A percentile compares a stretch with the other conserved stretches of the same genome.
phyloP scores from a whole-genome alignment of 2,797 vertebrate species.

The Periophthalmus magnuspinnatus region DNA sequence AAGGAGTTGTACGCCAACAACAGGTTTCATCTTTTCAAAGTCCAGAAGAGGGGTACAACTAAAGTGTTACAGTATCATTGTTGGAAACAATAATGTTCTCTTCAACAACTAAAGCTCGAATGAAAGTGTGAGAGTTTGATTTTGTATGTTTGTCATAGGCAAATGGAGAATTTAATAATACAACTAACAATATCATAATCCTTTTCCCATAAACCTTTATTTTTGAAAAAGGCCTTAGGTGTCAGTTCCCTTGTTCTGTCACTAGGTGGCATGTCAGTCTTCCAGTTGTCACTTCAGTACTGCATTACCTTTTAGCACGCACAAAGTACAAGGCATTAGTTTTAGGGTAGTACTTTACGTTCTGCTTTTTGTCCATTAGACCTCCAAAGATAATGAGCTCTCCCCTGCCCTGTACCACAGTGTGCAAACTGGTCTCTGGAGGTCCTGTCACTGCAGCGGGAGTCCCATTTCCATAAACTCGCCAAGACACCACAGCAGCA shows the following conservation, averaged over 20 bases:
- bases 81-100: slow-evolving; percentile 50
- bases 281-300: slow-evolving; percentile 25
- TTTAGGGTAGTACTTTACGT: slow-evolving; percentile 99
- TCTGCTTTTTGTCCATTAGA: slow-evolving; percentile 99
- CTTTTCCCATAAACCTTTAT: slow-evolving; percentile 58
- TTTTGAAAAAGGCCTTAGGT: slow-evolving; percentile 73
- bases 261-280: slow-evolving; percentile 38
- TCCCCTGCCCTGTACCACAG: slow-evolving; percentile 93
- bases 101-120: slow-evolving; percentile 40
- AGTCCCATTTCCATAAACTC: slow-evolving; percentile 84
- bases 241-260: slow-evolving; percentile 63
- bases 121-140: slow-evolving; percentile 69
- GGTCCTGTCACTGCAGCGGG: slow-evolving; percentile 87
- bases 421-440: slow-evolving; percentile 97
- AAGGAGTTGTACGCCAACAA: slow-evolving; percentile 52
- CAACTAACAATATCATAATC: slow-evolving; percentile 66
- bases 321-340: slow-evolving; percentile 99
- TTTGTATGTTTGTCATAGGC: slow-evolving; percentile 66
- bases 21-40: slow-evolving; percentile 37
- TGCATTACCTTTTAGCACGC: slow-evolving; percentile 95
- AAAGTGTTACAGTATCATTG: slow-evolving; percentile 36
- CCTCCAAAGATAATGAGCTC: slow-evolving; percentile 98
- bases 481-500: slow-evolving; percentile 88
- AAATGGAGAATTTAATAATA: slow-evolving; percentile 62
- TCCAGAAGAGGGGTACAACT: slow-evolving; percentile 37